A percentile compares a stretch with the other conserved stretches of the same genome.
Conservation (phyloP, 2,888 invertebrate genomes). For the Argyra leucocephala region DNA sequence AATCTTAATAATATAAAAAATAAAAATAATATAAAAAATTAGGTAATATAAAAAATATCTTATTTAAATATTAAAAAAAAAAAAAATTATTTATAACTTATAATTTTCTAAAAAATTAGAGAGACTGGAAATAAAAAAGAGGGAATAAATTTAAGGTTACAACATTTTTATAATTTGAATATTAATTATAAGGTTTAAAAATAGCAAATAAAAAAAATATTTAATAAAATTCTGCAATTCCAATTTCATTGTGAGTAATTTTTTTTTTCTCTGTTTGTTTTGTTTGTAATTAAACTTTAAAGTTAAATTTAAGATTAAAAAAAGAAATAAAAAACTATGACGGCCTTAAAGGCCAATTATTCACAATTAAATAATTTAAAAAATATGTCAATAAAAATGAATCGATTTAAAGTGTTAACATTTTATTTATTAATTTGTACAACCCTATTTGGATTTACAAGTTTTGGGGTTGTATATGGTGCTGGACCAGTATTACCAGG, state of each 20-base stretch:
- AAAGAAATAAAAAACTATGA: conserved; percentile 28
- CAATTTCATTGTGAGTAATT: neutral
- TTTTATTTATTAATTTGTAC: conserved; percentile 29
- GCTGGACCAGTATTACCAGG: conserved; percentile 35
- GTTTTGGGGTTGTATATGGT: conserved; percentile 25
- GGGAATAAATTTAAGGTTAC: no score
- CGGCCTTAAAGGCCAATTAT: conserved; percentile 37
- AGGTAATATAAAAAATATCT: no score
- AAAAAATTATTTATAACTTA: no score
- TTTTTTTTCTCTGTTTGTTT: neutral
- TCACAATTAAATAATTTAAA: conserved; percentile 11
- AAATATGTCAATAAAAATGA: neutral
- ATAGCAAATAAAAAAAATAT: neutral
- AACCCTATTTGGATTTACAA: conserved; percentile 26
- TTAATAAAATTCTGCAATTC: neutral
- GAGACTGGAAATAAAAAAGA: no score
- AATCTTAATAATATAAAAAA: no score
- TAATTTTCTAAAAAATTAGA: no score
- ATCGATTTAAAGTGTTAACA: conserved; percentile 18
- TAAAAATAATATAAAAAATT: no score
- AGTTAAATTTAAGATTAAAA: neutral
- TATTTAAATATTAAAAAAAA: no score
- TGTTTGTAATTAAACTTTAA: neutral
- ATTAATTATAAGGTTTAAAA: neutral
- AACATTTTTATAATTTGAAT: neutral